A percentile compares a stretch with the other conserved stretches of the same genome.
These are phyloP conservation scores for Rhagologus leucostigma DNA, from an alignment of 2,113 vertebrate genomes.

Conservation along the genomic window DNA sequence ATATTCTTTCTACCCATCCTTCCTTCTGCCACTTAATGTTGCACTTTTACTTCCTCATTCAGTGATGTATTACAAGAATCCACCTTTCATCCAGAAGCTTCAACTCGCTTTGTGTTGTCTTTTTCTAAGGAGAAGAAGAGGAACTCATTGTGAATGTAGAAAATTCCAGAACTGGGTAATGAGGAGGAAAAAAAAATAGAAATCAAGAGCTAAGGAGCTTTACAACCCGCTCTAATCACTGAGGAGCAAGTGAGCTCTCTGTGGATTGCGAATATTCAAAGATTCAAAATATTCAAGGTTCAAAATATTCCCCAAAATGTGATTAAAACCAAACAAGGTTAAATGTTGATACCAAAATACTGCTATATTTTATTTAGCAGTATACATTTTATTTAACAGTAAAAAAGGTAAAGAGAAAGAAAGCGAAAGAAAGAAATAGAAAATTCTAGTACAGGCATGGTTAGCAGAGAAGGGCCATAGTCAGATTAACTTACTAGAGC, in stretches of 20 bases:
- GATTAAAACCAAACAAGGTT: accelerated
- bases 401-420: background rate
- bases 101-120: background rate
- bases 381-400: background rate
- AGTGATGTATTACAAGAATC: background rate
- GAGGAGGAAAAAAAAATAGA: accelerated
- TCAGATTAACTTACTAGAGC: no score
- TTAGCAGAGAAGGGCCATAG: no score
- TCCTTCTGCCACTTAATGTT: background rate
- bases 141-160: background rate
- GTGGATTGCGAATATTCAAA: background rate
- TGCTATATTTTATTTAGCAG: background rate
- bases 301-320: background rate
- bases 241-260: background rate
- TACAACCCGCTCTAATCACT: accelerated
- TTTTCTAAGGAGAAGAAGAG: background rate
- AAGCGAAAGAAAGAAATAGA: background rate
- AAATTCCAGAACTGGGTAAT: background rate
- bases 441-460: no score
- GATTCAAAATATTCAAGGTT: background rate
- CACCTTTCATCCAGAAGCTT: background rate
- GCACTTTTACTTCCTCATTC: background rate
- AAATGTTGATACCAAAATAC: background rate
- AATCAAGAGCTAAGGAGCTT: background rate
- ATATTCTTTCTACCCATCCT: background rate